Evolutionary conservation across 1,140 invertebrate genomes (phyloP).

Genomic region (Agraylea sexmaculata): DNA sequence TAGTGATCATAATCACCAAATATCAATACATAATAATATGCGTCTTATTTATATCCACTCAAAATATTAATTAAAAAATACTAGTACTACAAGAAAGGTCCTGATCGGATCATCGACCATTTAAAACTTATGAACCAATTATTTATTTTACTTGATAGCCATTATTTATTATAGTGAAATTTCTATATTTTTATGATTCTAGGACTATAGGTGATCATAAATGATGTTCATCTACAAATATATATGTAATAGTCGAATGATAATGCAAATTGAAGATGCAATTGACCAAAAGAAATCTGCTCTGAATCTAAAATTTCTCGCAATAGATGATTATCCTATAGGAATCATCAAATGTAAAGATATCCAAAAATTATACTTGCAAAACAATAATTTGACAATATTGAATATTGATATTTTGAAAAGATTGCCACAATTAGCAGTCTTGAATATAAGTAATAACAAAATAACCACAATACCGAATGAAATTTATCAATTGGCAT

Average conservation of each 20-base stretch:
- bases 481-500: slow-evolving; percentile 46
- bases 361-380: slow-evolving; percentile 44
- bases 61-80: too few species aligned
- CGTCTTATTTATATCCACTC: too few species aligned
- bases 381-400: slow-evolving; percentile 43
- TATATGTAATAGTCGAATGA: slow-evolving; percentile 47
- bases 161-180: too few species aligned
- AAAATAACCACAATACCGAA: slow-evolving; percentile 53
- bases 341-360: slow-evolving; percentile 40
- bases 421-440: slow-evolving; percentile 34
- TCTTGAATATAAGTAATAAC: slow-evolving; percentile 48
- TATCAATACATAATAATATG: too few species aligned
- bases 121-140: too few species aligned
- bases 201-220: too few species aligned
- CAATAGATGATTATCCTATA: slow-evolving; percentile 42
- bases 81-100: too few species aligned
- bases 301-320: slow-evolving; percentile 44
- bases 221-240: slow-evolving; percentile 48
- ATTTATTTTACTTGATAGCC: too few species aligned
- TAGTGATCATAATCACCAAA: too few species aligned
- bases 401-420: slow-evolving; percentile 33
- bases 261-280: slow-evolving; percentile 48
- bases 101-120: too few species aligned
- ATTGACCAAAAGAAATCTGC: slow-evolving; percentile 41
- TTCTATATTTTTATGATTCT: too few species aligned